These are phyloP conservation scores for Dichetophora obliterata DNA, from an alignment of 2,888 invertebrate species.

Conservation along the genomic window DNA sequence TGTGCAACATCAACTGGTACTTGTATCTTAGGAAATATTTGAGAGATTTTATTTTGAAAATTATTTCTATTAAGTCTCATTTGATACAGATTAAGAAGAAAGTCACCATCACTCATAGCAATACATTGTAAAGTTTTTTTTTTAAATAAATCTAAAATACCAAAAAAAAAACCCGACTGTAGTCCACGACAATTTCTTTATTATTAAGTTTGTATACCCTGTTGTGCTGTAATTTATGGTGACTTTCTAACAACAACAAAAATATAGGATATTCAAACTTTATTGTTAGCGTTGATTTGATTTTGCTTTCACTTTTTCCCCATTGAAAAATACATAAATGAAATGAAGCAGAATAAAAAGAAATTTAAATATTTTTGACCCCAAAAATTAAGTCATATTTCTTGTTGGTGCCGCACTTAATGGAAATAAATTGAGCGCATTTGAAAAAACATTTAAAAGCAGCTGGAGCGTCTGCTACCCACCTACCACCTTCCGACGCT, in stretches of 20 bases:
- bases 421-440: slow-evolving; percentile 24
- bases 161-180: too few relatives aligned
- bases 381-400: not conserved
- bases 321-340: slow-evolving; percentile 28
- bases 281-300: slow-evolving; percentile 39
- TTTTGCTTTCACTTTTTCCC: slow-evolving; percentile 27
- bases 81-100: too few relatives aligned
- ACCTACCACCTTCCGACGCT: not conserved
- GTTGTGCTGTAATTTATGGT: slow-evolving; percentile 19
- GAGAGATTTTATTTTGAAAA: too few relatives aligned
- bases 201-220: not conserved
- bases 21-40: too few relatives aligned
- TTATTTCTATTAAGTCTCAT: too few relatives aligned
- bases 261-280: not conserved
- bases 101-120: too few relatives aligned
- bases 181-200: too few relatives aligned
- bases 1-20: too few relatives aligned
- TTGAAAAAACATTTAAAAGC: slow-evolving; percentile 25
- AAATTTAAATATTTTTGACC: slow-evolving; percentile 15
- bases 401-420: not conserved
- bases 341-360: slow-evolving; percentile 39
- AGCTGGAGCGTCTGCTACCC: not conserved
- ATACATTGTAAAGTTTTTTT: too few relatives aligned
- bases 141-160: too few relatives aligned
- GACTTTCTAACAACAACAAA: slow-evolving; percentile 3